phyloP scores from a whole-genome alignment of 2,113 vertebrate genomes.

The Syrmaticus mikado region DNA sequence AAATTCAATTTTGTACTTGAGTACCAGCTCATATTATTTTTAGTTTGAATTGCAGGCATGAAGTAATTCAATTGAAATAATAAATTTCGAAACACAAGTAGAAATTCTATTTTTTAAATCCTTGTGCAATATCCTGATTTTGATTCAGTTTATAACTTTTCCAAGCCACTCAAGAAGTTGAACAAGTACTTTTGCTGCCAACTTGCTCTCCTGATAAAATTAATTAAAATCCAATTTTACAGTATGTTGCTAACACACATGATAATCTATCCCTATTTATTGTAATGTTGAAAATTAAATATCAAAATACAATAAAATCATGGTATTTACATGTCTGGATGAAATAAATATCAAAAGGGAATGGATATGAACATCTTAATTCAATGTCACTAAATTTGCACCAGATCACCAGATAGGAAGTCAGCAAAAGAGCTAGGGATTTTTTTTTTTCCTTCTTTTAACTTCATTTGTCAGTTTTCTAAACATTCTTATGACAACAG shows the following conservation, averaged over 20 bases:
- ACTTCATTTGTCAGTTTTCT: not conserved
- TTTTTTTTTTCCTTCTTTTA: not conserved
- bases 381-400: not conserved
- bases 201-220: not conserved
- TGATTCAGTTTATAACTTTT: not conserved
- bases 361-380: not conserved
- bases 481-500: not conserved
- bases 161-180: not conserved
- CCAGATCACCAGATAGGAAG: not conserved
- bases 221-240: not conserved
- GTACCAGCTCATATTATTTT: not conserved
- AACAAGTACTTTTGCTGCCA: not conserved
- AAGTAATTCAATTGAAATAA: not conserved
- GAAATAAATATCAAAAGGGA: not conserved
- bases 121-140: not conserved
- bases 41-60: not conserved
- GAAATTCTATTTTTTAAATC: not conserved
- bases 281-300: not conserved
- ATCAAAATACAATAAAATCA: not conserved
- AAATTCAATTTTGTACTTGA: not conserved
- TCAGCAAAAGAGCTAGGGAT: not conserved
- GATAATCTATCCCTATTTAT: not conserved
- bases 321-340: not conserved
- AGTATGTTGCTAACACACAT: not conserved
- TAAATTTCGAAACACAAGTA: not conserved